Evolutionary conservation across 2,888 invertebrate species (phyloP).

Genomic region (Nomada fucata): DNA sequence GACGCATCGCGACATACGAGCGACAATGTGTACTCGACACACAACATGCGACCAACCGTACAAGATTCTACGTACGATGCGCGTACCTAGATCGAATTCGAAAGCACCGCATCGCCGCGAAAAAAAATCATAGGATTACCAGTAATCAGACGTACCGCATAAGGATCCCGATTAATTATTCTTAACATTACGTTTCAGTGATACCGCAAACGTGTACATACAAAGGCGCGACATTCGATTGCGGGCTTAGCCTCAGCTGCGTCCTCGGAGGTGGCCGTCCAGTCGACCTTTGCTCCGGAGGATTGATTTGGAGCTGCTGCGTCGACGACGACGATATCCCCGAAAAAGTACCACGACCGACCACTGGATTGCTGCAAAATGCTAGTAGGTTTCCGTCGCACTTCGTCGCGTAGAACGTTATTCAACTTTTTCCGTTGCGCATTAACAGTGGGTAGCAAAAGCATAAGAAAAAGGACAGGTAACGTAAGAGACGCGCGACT

Average conservation of each 20-base stretch:
- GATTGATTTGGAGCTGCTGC: slow-evolving; percentile 97
- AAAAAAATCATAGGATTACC: not conserved
- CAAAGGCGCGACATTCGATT: slow-evolving; percentile 94
- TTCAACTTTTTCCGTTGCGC: too few species aligned
- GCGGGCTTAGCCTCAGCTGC: slow-evolving; percentile 95
- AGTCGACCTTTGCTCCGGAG: slow-evolving; percentile 95
- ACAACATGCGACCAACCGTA: not conserved
- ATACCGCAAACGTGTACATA: slow-evolving; percentile 94
- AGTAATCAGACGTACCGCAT: not conserved
- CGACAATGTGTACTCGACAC: not conserved
- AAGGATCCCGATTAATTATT: not conserved
- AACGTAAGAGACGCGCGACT: not conserved
- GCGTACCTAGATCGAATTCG: not conserved
- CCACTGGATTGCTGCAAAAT: slow-evolving; percentile 89
- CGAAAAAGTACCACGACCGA: slow-evolving; percentile 80
- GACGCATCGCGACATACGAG: slow-evolving; percentile 1
- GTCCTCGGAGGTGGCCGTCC: slow-evolving; percentile 95
- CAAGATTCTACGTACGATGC: not conserved
- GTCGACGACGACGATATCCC: slow-evolving; percentile 89
- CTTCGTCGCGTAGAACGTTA: too few species aligned
- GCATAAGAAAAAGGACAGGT: not conserved
- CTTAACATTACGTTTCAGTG: slow-evolving; percentile 86
- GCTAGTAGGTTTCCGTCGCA: slow-evolving; percentile 89
- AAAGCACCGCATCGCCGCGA: too few species aligned
- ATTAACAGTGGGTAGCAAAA: not conserved